Evolutionary conservation across 2,113 vertebrate genomes (phyloP).

Genomic region (Brachionichthys hirsutus): DNA sequence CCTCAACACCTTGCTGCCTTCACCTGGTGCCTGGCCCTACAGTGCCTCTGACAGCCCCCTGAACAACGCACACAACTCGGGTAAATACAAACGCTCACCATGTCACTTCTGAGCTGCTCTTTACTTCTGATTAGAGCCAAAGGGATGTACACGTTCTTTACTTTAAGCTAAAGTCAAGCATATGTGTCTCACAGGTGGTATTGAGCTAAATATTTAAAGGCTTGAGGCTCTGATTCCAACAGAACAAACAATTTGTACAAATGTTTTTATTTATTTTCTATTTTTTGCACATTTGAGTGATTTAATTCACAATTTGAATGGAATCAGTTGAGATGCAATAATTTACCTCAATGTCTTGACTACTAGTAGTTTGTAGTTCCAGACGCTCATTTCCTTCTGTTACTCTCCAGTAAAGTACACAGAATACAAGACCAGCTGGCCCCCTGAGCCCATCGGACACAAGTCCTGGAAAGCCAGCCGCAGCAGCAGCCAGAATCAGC

Average conservation of each 20-base stretch:
- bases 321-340: no score
- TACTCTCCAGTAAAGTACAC: conserved; percentile 88
- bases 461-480: conserved; percentile 98
- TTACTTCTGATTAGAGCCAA: background rate
- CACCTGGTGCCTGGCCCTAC: conserved; percentile 99
- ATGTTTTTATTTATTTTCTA: no score
- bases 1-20: conserved; percentile 99
- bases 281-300: background rate
- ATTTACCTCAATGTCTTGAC: background rate
- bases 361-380: no score
- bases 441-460: conserved; percentile 98
- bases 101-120: background rate
- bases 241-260: no score
- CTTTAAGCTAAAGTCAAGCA: no score
- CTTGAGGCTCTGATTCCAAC: no score
- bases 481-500: conserved; percentile 92
- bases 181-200: no score
- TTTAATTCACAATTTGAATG: background rate
- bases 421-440: conserved; percentile 98
- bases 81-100: conserved; percentile 66
- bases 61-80: conserved; percentile 98
- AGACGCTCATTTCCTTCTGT: conserved; percentile 8
- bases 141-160: background rate
- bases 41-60: conserved; percentile 99
- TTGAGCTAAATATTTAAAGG: no score